Evolutionary conservation across 2,797 vertebrate genomes (phyloP), one percentile per base, ranked within the genome.

Genomic region (Zalophus californianus): DNA sequence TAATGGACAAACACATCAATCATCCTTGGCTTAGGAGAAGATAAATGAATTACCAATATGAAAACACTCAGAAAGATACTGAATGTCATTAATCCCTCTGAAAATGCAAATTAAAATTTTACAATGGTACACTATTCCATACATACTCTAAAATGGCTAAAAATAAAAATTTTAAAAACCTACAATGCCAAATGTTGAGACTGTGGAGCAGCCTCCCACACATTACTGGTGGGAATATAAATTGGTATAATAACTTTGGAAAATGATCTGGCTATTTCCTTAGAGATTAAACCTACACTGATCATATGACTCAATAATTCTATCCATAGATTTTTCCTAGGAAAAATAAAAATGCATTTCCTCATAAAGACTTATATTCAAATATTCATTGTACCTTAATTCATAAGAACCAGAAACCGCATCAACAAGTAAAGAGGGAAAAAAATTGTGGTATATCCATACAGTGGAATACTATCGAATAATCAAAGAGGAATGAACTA

Each of bases 91-190:
- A 87, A 70, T 27, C 58, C 18, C 35, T 25, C 54, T 5, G 62
- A 60, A 94, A 92, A 85, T 13, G 7, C 54, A 89, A 83, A 84
- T 50, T 84, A 62, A 75, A 75, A 73, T n/a, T 84, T 87, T 78
- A 79, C 8, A 66, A 12, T 38, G 18, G 5, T 73, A 87, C 9
- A 54, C 29, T 87, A 48, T 2, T 73, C 84, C 3, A 23, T 20
- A 70, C 1, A 78, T 44, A 20, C 38, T 60, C 7, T 38, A 79
- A 66, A 64, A 48, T 72, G 3, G 20, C 23, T 70, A 80, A n/a
- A 93, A 62, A 64, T 62, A 44, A 60, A 56, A 44, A 50, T 25
- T 38, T 56, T 25, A 38, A 85, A 86, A 29, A 62, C 29, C 21
- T 23, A 70, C 2, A 75, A n/a, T 44, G 20, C 2, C 32, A 64